Evolutionary conservation across 2,888 invertebrate species (phyloP).

Genomic region (Campoletis raptor): DNA sequence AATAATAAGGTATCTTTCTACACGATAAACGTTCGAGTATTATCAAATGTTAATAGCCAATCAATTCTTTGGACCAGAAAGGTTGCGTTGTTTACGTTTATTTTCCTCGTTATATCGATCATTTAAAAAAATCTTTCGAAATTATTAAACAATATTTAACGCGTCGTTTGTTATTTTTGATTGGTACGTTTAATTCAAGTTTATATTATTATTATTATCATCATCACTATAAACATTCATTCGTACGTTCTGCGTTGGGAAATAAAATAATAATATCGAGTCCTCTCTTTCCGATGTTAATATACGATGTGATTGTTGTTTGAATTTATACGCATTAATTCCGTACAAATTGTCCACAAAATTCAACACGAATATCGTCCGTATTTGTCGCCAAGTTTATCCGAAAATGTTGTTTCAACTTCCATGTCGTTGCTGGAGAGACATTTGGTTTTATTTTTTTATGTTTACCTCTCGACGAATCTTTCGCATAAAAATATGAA

Average conservation of each 20-base stretch:
- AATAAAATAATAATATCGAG: conserved; percentile 5
- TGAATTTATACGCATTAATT: not conserved
- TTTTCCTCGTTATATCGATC: not conserved
- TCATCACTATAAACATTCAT: not conserved
- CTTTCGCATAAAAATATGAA: not conserved
- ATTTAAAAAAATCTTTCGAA: not conserved
- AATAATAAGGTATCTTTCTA: not conserved
- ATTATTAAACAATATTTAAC: conserved; percentile 5
- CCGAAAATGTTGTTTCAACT: not conserved
- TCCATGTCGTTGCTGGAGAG: not conserved
- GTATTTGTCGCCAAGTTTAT: not conserved
- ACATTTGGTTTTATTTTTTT: not conserved
- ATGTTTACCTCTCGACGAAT: not conserved
- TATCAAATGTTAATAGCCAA: not conserved
- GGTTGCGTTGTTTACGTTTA: not conserved
- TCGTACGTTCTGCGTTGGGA: not conserved
- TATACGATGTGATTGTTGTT: not conserved
- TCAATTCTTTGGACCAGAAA: not conserved
- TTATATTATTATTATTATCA: too few species aligned
- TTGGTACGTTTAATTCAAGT: not conserved
- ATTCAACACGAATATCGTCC: not conserved
- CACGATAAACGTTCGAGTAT: not conserved
- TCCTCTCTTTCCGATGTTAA: not conserved
- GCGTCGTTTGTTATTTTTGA: not conserved
- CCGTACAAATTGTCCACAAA: not conserved